Percentiles rank a stretch among this genome's conserved stretches.
These are phyloP conservation scores for Zaprionus gabonicus DNA, from an alignment of 1,140 invertebrate species.

Conservation along the genomic window DNA sequence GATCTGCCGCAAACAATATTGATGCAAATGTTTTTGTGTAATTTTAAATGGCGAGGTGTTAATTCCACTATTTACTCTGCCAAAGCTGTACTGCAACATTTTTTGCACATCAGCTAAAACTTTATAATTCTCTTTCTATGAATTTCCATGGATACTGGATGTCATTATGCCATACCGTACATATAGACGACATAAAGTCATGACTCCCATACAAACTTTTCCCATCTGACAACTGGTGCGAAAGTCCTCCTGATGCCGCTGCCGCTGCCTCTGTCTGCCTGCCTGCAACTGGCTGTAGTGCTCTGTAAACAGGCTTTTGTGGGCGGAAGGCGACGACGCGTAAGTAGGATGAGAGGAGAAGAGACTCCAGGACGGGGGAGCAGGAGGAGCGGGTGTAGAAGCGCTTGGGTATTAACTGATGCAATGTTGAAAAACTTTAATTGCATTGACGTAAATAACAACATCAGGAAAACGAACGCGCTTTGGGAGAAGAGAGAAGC, in stretches of 20 bases:
- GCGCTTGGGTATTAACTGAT: slow-evolving; percentile 47
- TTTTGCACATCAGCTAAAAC: neutral
- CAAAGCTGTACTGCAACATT: no score
- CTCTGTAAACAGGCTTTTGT: slow-evolving; percentile 32
- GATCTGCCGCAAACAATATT: no score
- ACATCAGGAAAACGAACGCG: slow-evolving; percentile 35
- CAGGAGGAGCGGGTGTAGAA: neutral
- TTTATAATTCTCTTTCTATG: neutral
- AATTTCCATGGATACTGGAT: slow-evolving; percentile 10
- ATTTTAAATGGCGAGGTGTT: neutral
- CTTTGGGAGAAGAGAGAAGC: slow-evolving; percentile 1
- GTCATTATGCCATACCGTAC: slow-evolving; percentile 8
- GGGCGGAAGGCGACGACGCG: slow-evolving; percentile 10
- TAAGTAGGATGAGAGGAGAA: neutral
- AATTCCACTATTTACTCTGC: neutral
- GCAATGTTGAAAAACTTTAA: slow-evolving; percentile 75
- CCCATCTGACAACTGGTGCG: slow-evolving; percentile 25
- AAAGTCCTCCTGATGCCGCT: slow-evolving; percentile 26
- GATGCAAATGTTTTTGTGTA: no score
- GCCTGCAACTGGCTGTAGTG: slow-evolving; percentile 22
- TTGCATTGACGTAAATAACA: slow-evolving; percentile 74
- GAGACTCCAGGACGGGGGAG: neutral
- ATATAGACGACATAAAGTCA: slow-evolving; percentile 5
- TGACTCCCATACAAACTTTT: slow-evolving; percentile 39
- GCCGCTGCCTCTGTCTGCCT: slow-evolving; percentile 4